phyloP scores from a whole-genome alignment of 2,888 invertebrate species.

The Meta bourneti region DNA sequence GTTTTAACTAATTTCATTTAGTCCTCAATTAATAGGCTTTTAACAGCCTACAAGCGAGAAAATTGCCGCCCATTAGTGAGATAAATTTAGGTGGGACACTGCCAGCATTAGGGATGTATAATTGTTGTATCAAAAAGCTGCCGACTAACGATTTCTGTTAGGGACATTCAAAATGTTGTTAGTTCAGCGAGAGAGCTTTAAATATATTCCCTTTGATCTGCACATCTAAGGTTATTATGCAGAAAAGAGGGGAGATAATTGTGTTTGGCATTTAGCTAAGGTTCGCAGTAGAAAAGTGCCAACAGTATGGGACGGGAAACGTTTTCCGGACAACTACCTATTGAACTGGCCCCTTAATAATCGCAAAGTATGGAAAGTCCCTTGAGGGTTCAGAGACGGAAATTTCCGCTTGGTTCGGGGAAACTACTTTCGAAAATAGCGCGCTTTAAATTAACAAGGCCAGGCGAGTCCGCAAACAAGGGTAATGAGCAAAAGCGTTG shows the following conservation, averaged over 20 bases:
- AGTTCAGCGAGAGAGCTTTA: slow-evolving; percentile 33
- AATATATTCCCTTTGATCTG: slow-evolving; percentile 53
- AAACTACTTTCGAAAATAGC: slow-evolving; percentile 46
- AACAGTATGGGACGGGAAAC: slow-evolving; percentile 31
- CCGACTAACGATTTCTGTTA: slow-evolving; percentile 45
- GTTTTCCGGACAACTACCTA: slow-evolving; percentile 51
- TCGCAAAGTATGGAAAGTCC: slow-evolving; percentile 47
- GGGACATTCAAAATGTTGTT: slow-evolving; percentile 32
- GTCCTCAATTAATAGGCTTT: slow-evolving; percentile 53
- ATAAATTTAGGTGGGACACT: slow-evolving; percentile 43
- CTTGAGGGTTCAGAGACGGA: slow-evolving; percentile 29
- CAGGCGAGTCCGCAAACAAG: slow-evolving; percentile 29
- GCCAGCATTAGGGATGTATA: slow-evolving; percentile 35
- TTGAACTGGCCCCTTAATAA: slow-evolving; percentile 43
- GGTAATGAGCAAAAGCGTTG: slow-evolving; percentile 10
- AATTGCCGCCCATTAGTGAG: slow-evolving; percentile 46
- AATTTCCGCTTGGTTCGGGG: slow-evolving; percentile 5
- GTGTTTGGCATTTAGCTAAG: slow-evolving; percentile 40
- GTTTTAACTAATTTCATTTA: slow-evolving; percentile 53
- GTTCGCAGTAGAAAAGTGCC: slow-evolving; percentile 33
- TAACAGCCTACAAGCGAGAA: slow-evolving; percentile 48
- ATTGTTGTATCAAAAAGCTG: slow-evolving; percentile 56
- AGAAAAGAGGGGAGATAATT: slow-evolving; percentile 39
- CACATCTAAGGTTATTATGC: slow-evolving; percentile 47
- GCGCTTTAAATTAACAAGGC: slow-evolving; percentile 37